These are phyloP conservation scores for Ips typographus DNA, from an alignment of 1,140 invertebrate genomes.

Conservation along the genomic window DNA sequence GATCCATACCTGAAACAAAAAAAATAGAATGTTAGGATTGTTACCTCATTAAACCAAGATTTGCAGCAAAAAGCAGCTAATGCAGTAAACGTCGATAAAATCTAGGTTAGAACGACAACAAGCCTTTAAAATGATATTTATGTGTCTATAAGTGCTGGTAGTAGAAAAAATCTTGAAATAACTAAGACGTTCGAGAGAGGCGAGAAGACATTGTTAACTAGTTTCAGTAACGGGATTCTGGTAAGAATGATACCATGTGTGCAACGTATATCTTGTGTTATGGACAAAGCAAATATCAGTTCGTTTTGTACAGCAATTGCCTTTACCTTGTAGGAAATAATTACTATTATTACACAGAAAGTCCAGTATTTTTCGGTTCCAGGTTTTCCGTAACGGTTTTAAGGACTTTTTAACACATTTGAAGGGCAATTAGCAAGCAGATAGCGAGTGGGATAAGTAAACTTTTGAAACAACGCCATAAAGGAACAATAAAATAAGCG, in stretches of 20 bases:
- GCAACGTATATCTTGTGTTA: not conserved
- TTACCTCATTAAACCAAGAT: too few relatives aligned
- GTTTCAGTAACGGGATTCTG: not conserved
- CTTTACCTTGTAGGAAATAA: not conserved
- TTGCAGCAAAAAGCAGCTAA: too few relatives aligned
- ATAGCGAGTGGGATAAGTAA: conserved; percentile 11
- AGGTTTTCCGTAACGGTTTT: not conserved
- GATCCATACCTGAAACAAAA: too few relatives aligned
- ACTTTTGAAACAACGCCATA: conserved; percentile 29
- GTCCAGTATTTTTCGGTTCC: not conserved
- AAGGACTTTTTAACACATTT: not conserved
- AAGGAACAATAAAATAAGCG: conserved; percentile 37
- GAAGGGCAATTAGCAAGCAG: conserved; percentile 4
- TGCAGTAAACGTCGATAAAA: too few relatives aligned
- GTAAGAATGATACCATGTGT: not conserved
- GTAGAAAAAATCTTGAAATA: too few relatives aligned
- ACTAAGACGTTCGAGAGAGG: not conserved
- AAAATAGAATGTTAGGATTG: too few relatives aligned
- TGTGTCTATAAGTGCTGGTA: too few relatives aligned
- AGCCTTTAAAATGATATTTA: too few relatives aligned
- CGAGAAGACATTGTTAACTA: not conserved
- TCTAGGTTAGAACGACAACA: too few relatives aligned
- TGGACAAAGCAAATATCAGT: conserved; percentile 1
- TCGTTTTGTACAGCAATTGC: not conserved
- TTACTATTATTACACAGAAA: not conserved